Percentiles rank a stretch among this genome's conserved stretches.
phyloP scores from a whole-genome alignment of 1,140 invertebrate species.

The Dendrolimus punctatus region DNA sequence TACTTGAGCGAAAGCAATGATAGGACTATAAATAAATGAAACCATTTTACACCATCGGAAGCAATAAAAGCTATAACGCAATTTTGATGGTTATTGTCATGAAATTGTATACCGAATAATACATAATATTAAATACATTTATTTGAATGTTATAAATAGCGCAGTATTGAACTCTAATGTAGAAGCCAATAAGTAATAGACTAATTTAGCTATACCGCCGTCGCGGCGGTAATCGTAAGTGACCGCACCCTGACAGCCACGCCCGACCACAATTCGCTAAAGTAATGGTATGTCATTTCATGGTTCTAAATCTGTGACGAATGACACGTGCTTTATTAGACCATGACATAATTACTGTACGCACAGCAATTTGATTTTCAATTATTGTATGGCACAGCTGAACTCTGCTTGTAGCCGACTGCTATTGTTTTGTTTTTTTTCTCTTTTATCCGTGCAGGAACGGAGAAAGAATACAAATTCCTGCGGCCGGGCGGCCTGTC shows the following conservation, averaged over 20 bases:
- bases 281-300: slow-evolving; percentile 49
- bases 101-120: no score
- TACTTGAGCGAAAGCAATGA: no score
- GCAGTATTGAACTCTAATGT: slow-evolving; percentile 16
- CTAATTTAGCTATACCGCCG: slow-evolving; percentile 37
- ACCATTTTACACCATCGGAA: no score
- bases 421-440: no score
- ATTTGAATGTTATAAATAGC: background rate
- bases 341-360: slow-evolving; percentile 5
- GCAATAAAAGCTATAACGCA: no score
- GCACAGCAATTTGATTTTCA: background rate
- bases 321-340: slow-evolving; percentile 30
- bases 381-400: background rate
- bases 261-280: slow-evolving; percentile 36
- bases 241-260: slow-evolving; percentile 42
- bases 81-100: no score
- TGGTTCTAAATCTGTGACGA: slow-evolving; percentile 43
- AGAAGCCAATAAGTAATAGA: slow-evolving; percentile 21
- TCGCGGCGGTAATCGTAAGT: slow-evolving; percentile 26
- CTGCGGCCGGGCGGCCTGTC: no score
- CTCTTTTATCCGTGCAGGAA: no score
- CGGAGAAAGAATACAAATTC: no score
- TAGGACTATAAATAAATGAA: no score
- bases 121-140: no score
- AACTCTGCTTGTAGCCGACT: background rate